phyloP scores from a whole-genome alignment of 1,140 invertebrate genomes.

The Euglossa dilemma region DNA sequence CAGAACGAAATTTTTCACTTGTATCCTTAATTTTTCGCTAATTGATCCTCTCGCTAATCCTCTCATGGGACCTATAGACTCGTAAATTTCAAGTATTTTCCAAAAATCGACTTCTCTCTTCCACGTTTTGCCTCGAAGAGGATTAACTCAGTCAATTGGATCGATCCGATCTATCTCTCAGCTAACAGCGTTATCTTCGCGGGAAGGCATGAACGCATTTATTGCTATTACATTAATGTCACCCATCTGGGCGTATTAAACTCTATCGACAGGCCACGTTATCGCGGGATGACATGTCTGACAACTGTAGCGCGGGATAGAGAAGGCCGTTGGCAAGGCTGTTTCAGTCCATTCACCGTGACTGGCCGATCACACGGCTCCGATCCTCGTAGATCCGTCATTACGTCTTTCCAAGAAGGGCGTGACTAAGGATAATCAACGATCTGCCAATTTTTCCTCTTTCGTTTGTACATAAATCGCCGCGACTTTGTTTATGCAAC shows the following conservation, averaged over 20 bases:
- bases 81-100: too few species aligned
- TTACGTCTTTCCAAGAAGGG: slow-evolving; percentile 22
- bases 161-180: too few species aligned
- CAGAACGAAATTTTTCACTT: too few species aligned
- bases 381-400: slow-evolving; percentile 23
- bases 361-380: slow-evolving; percentile 27
- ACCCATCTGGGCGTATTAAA: neutral
- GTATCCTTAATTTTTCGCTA: too few species aligned
- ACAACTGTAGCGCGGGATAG: slow-evolving; percentile 26
- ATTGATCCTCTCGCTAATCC: too few species aligned
- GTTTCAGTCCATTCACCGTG: slow-evolving; percentile 60
- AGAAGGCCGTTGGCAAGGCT: slow-evolving; percentile 66
- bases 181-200: neutral
- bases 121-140: too few species aligned
- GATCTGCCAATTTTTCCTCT: slow-evolving; percentile 19
- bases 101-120: too few species aligned
- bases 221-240: neutral
- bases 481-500: neutral
- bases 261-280: neutral
- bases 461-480: neutral
- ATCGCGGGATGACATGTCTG: slow-evolving; percentile 31
- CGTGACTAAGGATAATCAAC: slow-evolving; percentile 13
- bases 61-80: too few species aligned
- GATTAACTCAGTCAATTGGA: too few species aligned
- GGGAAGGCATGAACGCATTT: neutral